Conservation (phyloP, 2,888 invertebrate genomes). For the Drosophila aldrichi region DNA sequence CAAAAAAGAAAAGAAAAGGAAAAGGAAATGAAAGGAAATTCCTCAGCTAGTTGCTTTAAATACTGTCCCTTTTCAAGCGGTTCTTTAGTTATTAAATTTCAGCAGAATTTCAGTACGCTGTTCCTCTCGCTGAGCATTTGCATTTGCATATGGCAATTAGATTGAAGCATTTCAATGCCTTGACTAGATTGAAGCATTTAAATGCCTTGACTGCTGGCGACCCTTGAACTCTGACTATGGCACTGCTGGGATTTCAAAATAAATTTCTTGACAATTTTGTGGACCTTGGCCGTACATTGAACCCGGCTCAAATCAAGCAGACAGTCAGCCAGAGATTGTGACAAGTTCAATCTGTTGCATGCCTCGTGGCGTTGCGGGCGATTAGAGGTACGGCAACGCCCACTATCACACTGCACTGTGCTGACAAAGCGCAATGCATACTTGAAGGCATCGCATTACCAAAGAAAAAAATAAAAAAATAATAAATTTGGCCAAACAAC, state of each 20-base stretch:
- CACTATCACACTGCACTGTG: background rate
- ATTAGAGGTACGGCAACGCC: conserved; percentile 22
- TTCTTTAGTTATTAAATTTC: conserved; percentile 12
- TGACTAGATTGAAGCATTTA: conserved; percentile 20
- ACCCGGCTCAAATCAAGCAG: conserved; percentile 11
- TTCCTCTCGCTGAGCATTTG: background rate
- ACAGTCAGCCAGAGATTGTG: conserved; percentile 6
- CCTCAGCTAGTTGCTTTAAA: conserved; percentile 4
- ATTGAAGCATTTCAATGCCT: conserved; percentile 19
- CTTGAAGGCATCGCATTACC: conserved; percentile 13
- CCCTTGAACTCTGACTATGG: conserved; percentile 33
- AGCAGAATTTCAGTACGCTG: background rate
- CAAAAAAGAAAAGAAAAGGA: background rate
- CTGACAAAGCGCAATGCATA: conserved; percentile 17
- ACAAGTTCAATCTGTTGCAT: conserved; percentile 29
- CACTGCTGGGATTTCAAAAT: background rate
- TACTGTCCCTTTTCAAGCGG: background rate
- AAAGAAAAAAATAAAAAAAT: background rate
- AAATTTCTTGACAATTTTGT: background rate
- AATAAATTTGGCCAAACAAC: background rate
- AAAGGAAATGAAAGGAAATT: background rate
- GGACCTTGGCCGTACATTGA: conserved; percentile 17
- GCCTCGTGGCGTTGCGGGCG: conserved; percentile 10
- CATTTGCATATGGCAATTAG: conserved; percentile 18
- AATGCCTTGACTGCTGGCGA: conserved; percentile 18